Evolutionary conservation across 2,113 vertebrate genomes (phyloP), one percentile per base, ranked within the genome.

Genomic region (Donacobius atricapilla): DNA sequence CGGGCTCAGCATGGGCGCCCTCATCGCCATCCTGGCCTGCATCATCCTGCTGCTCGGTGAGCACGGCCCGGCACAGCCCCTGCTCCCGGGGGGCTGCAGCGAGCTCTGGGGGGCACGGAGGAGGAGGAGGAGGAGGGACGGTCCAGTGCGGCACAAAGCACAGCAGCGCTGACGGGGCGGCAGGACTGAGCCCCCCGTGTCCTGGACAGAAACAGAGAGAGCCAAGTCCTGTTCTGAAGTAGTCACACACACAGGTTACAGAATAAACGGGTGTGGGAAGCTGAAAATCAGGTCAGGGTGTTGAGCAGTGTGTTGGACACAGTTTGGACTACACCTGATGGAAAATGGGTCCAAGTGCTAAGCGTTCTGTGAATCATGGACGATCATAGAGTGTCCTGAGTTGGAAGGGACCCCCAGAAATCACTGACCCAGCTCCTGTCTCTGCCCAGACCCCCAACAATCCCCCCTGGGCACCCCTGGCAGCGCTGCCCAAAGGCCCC

Each of bases 1-100:
- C n/a, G 99, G 99, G 39, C 99, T 99, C 89, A 99, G 99, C 90
- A 99, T 99, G 99, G 99, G 99, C 48, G 99, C 99, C 44, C 98
- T 99, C 83, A 99, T 99, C 81, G 99, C 99, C 66, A 99, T 99
- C 96, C 97, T 99, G 84, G 99, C 99, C 22, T 99, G 99, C 97
- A 99, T 99, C 94, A 98, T 99, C 95, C 97, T 99, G 80, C 98
- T 99, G 39, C 97, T 99, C 87, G 99, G 99, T 61, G 58, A 37
- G 58, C 23, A 22, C 50, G 24, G 47, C 47, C 47, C 21, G 24
- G 17, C 17, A 20, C 3, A 16, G 17, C 18, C 51, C 51, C n/a
- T n/a, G n/a, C n/a, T n/a, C n/a, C n/a, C n/a, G n/a, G n/a, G n/a
- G n/a, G n/a, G n/a, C n/a, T n/a, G n/a, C n/a, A n/a, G n/a, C n/a